phyloP scores from a whole-genome alignment of 23 tunicate genomes.

The Aplidium turbinatum region DNA sequence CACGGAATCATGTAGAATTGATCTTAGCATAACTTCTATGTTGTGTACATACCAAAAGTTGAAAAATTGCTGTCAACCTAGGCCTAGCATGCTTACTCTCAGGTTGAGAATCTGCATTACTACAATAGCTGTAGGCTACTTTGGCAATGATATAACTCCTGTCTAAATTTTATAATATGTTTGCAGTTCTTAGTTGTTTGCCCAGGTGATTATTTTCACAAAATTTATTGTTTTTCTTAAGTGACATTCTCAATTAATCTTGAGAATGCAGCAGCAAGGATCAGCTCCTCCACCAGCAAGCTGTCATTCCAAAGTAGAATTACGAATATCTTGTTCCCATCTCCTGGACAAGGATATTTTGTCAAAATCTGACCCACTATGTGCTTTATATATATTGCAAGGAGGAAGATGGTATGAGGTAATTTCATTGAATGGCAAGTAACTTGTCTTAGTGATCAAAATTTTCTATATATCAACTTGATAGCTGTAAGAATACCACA shows the following conservation, averaged over 20 bases:
- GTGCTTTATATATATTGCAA: constrained; percentile 60
- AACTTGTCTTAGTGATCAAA: neutral
- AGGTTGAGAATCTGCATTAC: too few relatives aligned
- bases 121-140: too few relatives aligned
- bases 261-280: constrained; percentile 53
- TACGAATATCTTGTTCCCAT: constrained; percentile 76
- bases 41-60: too few relatives aligned
- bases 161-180: too few relatives aligned
- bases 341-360: constrained; percentile 82
- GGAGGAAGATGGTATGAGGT: constrained; percentile 90
- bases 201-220: too few relatives aligned
- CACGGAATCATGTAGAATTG: too few relatives aligned
- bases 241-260: constrained; percentile 1
- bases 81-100: too few relatives aligned
- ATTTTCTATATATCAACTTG: neutral
- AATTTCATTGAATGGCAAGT: neutral
- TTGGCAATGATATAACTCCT: too few relatives aligned
- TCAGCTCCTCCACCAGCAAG: constrained; percentile 79
- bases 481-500: too few relatives aligned
- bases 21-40: too few relatives aligned
- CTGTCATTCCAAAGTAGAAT: constrained; percentile 97
- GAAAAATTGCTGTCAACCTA: too few relatives aligned
- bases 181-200: too few relatives aligned
- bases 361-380: constrained; percentile 94
- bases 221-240: constrained; percentile 15